Conservation (phyloP, 2,113 vertebrate species). For the Siniperca knerii region DNA sequence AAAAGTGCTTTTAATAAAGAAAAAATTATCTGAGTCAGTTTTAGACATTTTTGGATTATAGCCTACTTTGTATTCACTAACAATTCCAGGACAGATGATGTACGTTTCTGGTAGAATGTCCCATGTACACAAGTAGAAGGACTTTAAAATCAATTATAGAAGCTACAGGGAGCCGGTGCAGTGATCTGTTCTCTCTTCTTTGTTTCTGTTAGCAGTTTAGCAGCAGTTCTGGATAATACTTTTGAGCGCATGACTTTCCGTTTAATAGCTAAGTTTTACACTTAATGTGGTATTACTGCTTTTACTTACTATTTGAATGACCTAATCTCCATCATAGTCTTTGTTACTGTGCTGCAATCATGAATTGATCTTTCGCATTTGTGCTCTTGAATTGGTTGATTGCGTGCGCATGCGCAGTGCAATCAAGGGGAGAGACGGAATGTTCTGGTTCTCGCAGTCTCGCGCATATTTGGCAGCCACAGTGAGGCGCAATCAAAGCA, state of each 20-base stretch:
- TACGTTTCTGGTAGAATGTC: no score
- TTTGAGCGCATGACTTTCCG: not conserved
- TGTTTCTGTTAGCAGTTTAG: no score
- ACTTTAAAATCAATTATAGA: no score
- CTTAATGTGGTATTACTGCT: not conserved
- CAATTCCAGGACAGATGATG: no score
- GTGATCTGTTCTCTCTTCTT: no score
- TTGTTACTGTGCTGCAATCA: not conserved
- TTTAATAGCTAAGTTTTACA: not conserved
- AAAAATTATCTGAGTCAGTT: no score
- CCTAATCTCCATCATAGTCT: not conserved
- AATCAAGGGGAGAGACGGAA: not conserved
- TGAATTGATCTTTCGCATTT: not conserved
- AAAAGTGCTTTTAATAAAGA: no score
- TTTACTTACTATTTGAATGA: not conserved
- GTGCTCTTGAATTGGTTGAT: not conserved
- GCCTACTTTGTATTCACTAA: no score
- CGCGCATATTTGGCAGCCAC: constrained; percentile 53
- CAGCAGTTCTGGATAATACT: no score
- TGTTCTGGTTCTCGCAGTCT: constrained; percentile 56
- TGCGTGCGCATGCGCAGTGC: constrained; percentile 46
- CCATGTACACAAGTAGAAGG: no score
- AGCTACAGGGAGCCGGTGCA: no score
- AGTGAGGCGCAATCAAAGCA: constrained; percentile 26
- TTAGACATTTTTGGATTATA: no score